Evolutionary conservation across 2,888 invertebrate species (phyloP).

Genomic region (Epirrita christyi): DNA sequence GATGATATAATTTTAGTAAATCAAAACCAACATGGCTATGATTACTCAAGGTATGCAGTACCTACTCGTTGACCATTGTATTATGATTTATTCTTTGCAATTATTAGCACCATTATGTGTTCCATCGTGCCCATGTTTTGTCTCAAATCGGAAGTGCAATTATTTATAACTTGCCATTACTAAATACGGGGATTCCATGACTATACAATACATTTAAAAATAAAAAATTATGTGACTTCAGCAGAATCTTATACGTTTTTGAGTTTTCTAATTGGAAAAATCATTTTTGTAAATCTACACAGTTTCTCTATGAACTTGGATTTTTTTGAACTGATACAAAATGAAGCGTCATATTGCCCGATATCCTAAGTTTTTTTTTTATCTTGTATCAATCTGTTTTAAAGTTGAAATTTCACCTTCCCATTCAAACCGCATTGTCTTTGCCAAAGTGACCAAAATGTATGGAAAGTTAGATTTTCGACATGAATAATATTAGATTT

Average conservation of each 20-base stretch:
- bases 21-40: neutral
- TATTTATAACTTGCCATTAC: constrained; percentile 46
- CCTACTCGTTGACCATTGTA: neutral
- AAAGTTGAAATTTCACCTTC: too few relatives aligned
- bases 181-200: constrained; percentile 35
- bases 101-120: neutral
- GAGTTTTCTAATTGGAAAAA: neutral
- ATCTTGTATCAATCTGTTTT: too few relatives aligned
- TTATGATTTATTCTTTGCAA: neutral
- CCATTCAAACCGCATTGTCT: too few relatives aligned
- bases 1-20: neutral
- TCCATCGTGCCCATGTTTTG: constrained; percentile 3
- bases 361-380: too few relatives aligned
- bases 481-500: too few relatives aligned
- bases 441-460: too few relatives aligned
- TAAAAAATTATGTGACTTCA: neutral
- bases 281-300: neutral
- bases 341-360: too few relatives aligned
- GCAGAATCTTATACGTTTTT: neutral
- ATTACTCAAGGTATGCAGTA: neutral
- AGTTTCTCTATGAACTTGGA: neutral
- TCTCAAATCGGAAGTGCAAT: constrained; percentile 68
- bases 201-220: constrained; percentile 5
- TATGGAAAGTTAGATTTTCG: too few relatives aligned
- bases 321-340: neutral